Evolutionary conservation across 2,797 vertebrate genomes (phyloP), one percentile per base, ranked within the genome.

Genomic region (Nannoperca obscura): DNA sequence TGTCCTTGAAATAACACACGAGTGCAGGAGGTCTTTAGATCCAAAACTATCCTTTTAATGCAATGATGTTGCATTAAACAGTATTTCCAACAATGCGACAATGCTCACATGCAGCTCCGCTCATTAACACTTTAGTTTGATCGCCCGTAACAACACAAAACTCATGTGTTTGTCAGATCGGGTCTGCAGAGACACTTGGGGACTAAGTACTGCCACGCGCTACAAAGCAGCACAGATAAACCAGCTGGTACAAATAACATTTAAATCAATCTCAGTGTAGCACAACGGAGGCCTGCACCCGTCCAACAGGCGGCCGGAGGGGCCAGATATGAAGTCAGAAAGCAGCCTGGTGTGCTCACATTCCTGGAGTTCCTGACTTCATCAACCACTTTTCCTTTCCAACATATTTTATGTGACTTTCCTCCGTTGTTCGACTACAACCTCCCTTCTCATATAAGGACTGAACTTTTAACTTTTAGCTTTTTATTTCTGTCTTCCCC

Each of bases 201-300:
- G 86, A 85, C 87, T 80, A 83, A 86, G 64, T 71, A 73, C 78
- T 83, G 71, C 84, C 89, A 61, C 38, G 15, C 27, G 1, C 61
- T 82, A 80, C 8, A 69, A 46, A 81, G 44, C 69, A 63, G 53
- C 14, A 17, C 64, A 78, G 73, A 86, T 88, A 73, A 80, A 80
- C 47, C 68, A 62, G 74, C 55, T 15, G 60, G 73, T 71, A 52
- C 78, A 84, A 88, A 87, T 62, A 80, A 72, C 52, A 70, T 63
- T 72, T 40, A 36, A 74, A 76, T 61, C 11, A 67, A 78, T 65
- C 15, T 71, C 15, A 53, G 40, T 64, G 72, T 36, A 47, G 58
- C 47, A 53, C 59, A 57, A 13, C 57, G 17, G 27, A 10, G 46
- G 46, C 63, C 40, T 32, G 24, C 53, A 73, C 32, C 47, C 34